Percentiles rank a stretch among this genome's conserved stretches.
These are phyloP conservation scores for Malurus splendens DNA, from an alignment of 2,797 vertebrate genomes.

Conservation along the genomic window DNA sequence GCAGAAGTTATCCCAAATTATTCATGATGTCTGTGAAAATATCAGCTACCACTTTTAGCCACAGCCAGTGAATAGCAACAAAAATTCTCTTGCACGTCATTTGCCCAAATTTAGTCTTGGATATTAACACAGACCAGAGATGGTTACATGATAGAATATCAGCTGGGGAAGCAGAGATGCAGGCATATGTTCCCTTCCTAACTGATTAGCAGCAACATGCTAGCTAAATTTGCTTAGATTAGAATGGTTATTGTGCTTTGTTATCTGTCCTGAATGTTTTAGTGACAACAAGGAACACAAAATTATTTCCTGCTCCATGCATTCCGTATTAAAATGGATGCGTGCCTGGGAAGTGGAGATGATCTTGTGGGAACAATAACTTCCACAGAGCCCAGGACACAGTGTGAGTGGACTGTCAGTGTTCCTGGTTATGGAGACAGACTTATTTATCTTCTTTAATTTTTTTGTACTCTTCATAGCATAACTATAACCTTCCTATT, in stretches of 20 bases:
- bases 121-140: neutral
- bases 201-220: neutral
- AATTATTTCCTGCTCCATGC: neutral
- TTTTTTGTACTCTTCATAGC: neutral
- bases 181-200: neutral
- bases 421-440: neutral
- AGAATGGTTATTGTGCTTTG: neutral
- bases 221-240: neutral
- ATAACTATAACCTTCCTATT: neutral
- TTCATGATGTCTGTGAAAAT: neutral
- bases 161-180: neutral
- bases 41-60: neutral
- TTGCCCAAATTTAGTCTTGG: neutral
- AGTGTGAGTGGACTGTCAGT: neutral
- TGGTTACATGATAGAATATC: neutral
- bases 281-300: neutral
- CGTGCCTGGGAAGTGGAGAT: neutral
- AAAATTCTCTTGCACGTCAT: neutral
- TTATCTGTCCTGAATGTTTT: neutral
- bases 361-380: neutral
- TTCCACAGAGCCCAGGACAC: neutral
- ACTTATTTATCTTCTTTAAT: neutral
- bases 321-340: neutral
- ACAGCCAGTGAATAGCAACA: neutral
- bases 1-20: neutral